Conservation (phyloP, 2,797 vertebrate species). For the Poeciliopsis turneri region DNA sequence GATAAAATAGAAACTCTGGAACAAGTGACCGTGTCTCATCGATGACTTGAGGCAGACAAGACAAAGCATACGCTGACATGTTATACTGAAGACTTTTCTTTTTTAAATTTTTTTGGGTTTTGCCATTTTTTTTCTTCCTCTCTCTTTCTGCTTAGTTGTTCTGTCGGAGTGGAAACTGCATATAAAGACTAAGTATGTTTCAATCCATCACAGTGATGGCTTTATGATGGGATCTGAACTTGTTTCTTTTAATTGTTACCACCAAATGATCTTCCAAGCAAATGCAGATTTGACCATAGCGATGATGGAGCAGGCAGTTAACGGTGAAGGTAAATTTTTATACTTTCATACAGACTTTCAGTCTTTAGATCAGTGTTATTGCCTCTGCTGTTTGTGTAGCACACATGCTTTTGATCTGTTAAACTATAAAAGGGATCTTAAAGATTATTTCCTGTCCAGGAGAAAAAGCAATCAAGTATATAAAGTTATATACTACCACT, state of each 20-base stretch:
- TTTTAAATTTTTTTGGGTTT: slow-evolving; percentile 16
- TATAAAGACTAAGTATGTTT: slow-evolving; percentile 68
- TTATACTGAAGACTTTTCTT: slow-evolving; percentile 48
- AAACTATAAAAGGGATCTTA: slow-evolving; percentile 67
- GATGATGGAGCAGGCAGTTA: slow-evolving; percentile 51
- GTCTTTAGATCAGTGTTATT: slow-evolving; percentile 69
- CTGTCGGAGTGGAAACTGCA: slow-evolving; percentile 54
- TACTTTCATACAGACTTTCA: slow-evolving; percentile 74
- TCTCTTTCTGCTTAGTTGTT: slow-evolving; percentile 49
- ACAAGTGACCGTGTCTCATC: slow-evolving; percentile 62
- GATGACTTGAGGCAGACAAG: slow-evolving; percentile 43
- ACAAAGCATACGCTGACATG: slow-evolving; percentile 45
- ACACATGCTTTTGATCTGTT: slow-evolving; percentile 54
- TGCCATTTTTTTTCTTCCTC: slow-evolving; percentile 51
- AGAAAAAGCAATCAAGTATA: slow-evolving; percentile 61
- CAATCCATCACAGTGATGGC: slow-evolving; percentile 78
- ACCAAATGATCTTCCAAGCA: slow-evolving; percentile 68
- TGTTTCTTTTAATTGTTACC: slow-evolving; percentile 57
- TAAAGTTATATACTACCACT: slow-evolving; percentile 66
- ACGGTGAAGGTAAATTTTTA: slow-evolving; percentile 74
- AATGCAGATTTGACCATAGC: slow-evolving; percentile 49
- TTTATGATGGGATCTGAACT: slow-evolving; percentile 56
- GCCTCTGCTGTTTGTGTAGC: slow-evolving; percentile 67
- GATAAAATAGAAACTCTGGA: slow-evolving; percentile 56
- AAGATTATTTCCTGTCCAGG: slow-evolving; percentile 56